A percentile compares a stretch with the other conserved stretches of the same genome.
These are phyloP conservation scores for Lordiphosa collinella DNA, from an alignment of 1,140 invertebrate species.

Conservation along the genomic window DNA sequence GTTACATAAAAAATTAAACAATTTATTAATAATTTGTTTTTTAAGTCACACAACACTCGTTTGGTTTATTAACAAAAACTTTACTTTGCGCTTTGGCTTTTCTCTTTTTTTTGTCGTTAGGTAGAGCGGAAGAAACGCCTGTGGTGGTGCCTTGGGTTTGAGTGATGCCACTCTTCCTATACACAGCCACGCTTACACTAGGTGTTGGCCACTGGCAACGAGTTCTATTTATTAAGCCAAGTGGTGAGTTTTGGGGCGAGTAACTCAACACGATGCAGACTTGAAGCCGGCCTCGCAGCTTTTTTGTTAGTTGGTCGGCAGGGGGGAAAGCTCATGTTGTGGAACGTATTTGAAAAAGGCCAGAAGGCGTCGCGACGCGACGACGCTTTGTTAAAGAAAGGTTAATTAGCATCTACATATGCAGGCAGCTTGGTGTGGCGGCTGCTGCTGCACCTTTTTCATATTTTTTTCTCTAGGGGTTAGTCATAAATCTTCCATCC, in stretches of 20 bases:
- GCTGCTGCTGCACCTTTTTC: constrained; percentile 5
- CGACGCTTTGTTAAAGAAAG: constrained; percentile 46
- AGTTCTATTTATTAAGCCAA: constrained; percentile 80
- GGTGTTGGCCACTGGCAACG: constrained; percentile 76
- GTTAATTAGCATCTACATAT: constrained; percentile 59
- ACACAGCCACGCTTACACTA: constrained; percentile 80
- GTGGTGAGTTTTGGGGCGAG: constrained; percentile 37
- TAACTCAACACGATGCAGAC: constrained; percentile 23
- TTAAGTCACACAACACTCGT: no score
- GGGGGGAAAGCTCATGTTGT: constrained; percentile 42
- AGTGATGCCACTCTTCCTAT: constrained; percentile 71
- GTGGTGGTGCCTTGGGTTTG: constrained; percentile 32
- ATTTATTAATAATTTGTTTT: background rate
- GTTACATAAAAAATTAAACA: constrained; percentile 33
- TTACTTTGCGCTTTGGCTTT: no score
- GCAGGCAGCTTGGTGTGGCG: constrained; percentile 19
- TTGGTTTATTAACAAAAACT: no score
- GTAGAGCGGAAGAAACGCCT: constrained; percentile 6
- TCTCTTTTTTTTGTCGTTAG: background rate
- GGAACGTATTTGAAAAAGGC: constrained; percentile 62
- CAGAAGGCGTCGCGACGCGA: constrained; percentile 13
- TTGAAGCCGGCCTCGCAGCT: constrained; percentile 48
- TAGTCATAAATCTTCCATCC: constrained; percentile 37
- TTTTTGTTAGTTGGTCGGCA: constrained; percentile 15
- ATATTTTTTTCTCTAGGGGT: constrained; percentile 3